These are phyloP conservation scores for Ctena decussata DNA, from an alignment of 2,888 invertebrate species.

Conservation along the genomic window DNA sequence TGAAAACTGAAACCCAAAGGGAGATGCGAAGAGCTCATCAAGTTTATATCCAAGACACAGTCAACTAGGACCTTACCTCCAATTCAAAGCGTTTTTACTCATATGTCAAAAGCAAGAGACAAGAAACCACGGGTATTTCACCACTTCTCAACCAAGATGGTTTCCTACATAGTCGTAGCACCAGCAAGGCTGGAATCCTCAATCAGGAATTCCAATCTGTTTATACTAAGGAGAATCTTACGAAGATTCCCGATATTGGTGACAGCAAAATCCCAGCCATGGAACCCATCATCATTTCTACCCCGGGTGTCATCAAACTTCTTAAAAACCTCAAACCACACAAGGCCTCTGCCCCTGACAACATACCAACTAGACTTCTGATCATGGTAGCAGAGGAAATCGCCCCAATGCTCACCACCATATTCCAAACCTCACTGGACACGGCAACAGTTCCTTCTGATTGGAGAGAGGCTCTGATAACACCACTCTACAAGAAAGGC, in stretches of 20 bases:
- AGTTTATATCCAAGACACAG: neutral
- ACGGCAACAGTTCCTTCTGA: no score
- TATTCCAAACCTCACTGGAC: neutral
- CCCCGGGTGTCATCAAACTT: neutral
- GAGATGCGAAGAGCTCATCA: neutral
- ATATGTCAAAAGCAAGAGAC: constrained; percentile 17
- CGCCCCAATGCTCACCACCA: neutral
- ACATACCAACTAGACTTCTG: neutral
- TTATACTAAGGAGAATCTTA: neutral
- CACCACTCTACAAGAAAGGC: neutral
- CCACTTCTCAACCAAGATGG: constrained; percentile 4
- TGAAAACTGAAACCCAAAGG: neutral
- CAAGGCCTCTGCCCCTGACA: neutral
- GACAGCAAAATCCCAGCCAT: neutral
- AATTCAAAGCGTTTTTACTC: constrained; percentile 15
- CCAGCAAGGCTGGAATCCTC: no score
- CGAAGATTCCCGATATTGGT: neutral
- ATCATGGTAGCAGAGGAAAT: neutral
- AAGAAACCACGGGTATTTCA: neutral
- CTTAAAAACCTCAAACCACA: neutral
- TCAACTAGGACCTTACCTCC: neutral
- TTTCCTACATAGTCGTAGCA: neutral
- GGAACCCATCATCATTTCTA: neutral
- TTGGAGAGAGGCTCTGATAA: neutral
- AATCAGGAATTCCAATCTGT: neutral